Evolutionary conservation across 2,113 vertebrate species (phyloP).

Genomic region (Motacilla tschutschensis): DNA sequence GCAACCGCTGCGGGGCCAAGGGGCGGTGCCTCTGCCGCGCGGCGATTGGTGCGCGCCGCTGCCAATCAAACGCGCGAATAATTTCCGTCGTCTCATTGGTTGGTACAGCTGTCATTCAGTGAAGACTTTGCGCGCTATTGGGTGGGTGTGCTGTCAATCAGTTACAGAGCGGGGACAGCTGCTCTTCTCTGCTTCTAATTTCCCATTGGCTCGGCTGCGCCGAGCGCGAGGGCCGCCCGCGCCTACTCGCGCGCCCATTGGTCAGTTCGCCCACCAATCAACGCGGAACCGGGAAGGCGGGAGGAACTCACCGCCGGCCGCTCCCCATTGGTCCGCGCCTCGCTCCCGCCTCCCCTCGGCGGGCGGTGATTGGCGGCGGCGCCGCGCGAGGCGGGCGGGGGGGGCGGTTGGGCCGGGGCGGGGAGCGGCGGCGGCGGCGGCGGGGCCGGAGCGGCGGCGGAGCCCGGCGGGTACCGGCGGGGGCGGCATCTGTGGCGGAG

Average conservation of each 20-base stretch:
- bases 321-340: neutral
- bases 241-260: neutral
- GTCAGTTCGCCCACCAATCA: rapidly evolving
- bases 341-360: neutral
- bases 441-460: no score
- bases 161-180: rapidly evolving
- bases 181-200: rapidly evolving
- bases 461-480: no score
- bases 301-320: rapidly evolving
- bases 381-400: neutral
- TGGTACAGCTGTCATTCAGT: rapidly evolving
- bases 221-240: no score
- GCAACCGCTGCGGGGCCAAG: neutral
- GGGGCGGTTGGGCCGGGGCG: no score
- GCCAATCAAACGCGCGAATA: neutral
- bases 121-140: rapidly evolving
- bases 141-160: rapidly evolving
- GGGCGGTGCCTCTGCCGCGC: neutral
- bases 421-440: no score
- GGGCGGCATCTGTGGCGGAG: no score
- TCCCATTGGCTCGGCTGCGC: neutral
- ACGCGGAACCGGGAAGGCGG: neutral
- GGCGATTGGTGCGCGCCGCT: neutral
- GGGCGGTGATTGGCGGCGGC: neutral
- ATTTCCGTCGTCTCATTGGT: neutral